Base-by-base conservation (phyloP, 2,113 vertebrate genomes). In the Hippocampus comes region DNA sequence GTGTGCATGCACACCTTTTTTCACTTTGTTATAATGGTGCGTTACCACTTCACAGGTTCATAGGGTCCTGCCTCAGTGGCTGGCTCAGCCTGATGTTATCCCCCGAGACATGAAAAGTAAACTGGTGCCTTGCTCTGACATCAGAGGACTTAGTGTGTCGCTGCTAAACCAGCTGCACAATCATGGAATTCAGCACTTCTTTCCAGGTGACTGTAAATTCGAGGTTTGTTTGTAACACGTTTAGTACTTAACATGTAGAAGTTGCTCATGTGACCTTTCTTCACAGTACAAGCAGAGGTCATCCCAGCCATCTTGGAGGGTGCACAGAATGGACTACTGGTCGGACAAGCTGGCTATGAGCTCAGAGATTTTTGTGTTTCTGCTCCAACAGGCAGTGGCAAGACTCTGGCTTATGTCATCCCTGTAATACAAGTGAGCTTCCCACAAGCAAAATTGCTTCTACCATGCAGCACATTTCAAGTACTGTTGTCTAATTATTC, bases 321-420 rank as follows among this genome's bases (percentile, higher is more conserved):
- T 0, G 81, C 89, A 0, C 78, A 88, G 63, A 73, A 76, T 0
- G 95, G 95, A 1, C 91, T 94, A 27, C 84, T 97, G 78, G 25
- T 94, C 57, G 95, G 94, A 49, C 89, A 68, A 71, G 96, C 94
- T 0, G 96, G 96, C 30, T 95, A 92, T 75, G 92, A 83, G 56
- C 96, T 97, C 72, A 91, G 88, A 41, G 97, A 99, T 68, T 88
- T 99, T 74, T 99, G 97, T 10, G 95, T 99, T 49, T 99, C 96
- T 0, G 95, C 96, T 4, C 97, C 97, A 0, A 99, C 97, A 0
- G 97, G 97, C 80, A 99, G 97, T 0, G 97, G 97, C 21, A 99
- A 99, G 84, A 99, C 97, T 0, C 85, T 99, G 74, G 84, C 96
- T 0, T 99, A 98, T 17, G 94, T 98, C 81, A 86, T 99, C 48